Evolutionary conservation across 2,888 invertebrate species (phyloP).

Genomic region (Archips xylosteana): DNA sequence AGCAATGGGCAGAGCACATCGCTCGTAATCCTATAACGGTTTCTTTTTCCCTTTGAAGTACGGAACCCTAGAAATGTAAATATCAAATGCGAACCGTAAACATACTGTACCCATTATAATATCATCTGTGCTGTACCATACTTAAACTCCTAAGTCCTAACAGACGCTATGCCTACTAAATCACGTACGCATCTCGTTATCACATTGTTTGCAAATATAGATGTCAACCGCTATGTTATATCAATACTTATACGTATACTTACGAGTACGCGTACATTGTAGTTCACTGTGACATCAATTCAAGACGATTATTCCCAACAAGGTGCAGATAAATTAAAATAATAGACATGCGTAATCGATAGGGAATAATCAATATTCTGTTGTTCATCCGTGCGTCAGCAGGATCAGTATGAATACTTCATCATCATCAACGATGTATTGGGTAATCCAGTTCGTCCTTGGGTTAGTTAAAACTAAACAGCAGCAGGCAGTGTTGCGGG

Average conservation of each 20-base stretch:
- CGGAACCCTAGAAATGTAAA: background rate
- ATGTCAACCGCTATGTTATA: slow-evolving; percentile 44
- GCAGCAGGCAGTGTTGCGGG: no score
- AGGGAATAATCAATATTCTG: slow-evolving; percentile 16
- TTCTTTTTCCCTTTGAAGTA: no score
- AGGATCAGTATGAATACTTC: slow-evolving; percentile 5
- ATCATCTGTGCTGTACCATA: background rate
- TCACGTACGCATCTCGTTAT: slow-evolving; percentile 78
- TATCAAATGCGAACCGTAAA: background rate
- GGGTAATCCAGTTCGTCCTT: background rate
- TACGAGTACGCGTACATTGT: slow-evolving; percentile 7
- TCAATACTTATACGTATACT: slow-evolving; percentile 16
- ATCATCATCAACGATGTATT: background rate
- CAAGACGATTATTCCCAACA: slow-evolving; percentile 10
- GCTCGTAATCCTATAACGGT: no score
- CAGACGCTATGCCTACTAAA: slow-evolving; percentile 58
- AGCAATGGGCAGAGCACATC: no score
- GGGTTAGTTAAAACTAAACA: no score
- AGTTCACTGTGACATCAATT: slow-evolving; percentile 7
- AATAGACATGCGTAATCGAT: slow-evolving; percentile 17
- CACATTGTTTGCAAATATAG: slow-evolving; percentile 57
- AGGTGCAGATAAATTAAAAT: slow-evolving; percentile 15
- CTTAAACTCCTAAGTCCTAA: background rate
- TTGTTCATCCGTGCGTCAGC: slow-evolving; percentile 11
- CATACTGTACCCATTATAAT: no score